Evolutionary conservation across 2,113 vertebrate genomes (phyloP).

Genomic region (Ctenodactylus gundi): DNA sequence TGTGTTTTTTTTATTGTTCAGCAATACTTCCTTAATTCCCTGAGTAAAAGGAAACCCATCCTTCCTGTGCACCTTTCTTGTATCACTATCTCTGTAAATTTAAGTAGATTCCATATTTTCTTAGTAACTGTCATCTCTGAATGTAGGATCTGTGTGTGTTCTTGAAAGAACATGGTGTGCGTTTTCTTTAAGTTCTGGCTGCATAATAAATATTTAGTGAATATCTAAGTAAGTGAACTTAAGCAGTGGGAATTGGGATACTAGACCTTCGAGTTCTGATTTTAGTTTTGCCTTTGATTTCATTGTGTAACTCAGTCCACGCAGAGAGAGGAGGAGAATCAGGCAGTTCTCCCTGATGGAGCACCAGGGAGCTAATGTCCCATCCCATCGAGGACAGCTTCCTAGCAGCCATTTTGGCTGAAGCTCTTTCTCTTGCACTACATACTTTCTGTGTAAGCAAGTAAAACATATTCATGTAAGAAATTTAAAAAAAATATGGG

Average conservation of each 20-base stretch:
- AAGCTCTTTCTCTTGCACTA: not conserved
- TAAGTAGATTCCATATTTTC: not conserved
- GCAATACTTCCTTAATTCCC: not conserved
- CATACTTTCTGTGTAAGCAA: not conserved
- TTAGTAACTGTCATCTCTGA: slow-evolving; percentile 16
- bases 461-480: not conserved
- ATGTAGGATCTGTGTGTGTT: not conserved
- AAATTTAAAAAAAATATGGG: too few relatives aligned
- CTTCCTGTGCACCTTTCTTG: not conserved
- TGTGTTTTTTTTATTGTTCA: not conserved
- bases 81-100: not conserved
- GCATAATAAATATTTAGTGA: slow-evolving; percentile 5
- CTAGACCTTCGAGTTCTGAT: not conserved
- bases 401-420: not conserved
- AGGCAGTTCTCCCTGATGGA: slow-evolving; percentile 1
- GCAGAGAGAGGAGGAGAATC: not conserved
- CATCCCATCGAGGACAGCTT: not conserved
- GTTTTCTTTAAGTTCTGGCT: not conserved
- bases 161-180: too few relatives aligned
- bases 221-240: not conserved
- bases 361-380: not conserved
- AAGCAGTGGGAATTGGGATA: not conserved
- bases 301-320: not conserved
- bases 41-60: not conserved
- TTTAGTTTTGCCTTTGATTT: slow-evolving; percentile 44